Evolutionary conservation across 2,113 vertebrate genomes (phyloP).

Genomic region (Hystrix brachyura): DNA sequence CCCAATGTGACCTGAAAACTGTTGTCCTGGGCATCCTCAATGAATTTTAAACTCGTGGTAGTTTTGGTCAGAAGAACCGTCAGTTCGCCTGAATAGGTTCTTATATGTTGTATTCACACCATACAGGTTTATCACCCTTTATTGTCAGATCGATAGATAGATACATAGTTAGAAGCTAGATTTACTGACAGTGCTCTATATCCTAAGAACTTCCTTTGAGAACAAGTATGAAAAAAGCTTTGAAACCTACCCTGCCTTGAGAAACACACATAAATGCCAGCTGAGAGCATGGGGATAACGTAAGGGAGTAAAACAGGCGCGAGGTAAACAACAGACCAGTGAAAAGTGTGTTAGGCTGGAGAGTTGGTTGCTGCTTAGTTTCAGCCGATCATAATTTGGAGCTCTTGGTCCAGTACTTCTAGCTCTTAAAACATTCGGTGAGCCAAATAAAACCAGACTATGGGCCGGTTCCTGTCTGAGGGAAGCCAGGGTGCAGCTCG

Average conservation of each 20-base stretch:
- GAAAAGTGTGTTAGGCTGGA: neutral
- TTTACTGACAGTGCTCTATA: neutral
- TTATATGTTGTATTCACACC: neutral
- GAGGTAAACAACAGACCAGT: neutral
- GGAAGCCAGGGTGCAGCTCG: neutral
- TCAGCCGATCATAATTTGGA: neutral
- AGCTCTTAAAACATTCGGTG: neutral
- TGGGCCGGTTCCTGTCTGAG: neutral
- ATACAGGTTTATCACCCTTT: neutral
- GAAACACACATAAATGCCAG: neutral
- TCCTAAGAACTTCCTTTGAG: neutral
- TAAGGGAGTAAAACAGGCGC: neutral
- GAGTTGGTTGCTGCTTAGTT: neutral
- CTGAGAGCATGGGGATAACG: neutral
- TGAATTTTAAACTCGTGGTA: neutral
- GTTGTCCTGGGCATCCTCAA: neutral
- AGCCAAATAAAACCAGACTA: neutral
- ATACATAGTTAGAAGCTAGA: neutral
- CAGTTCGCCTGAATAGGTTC: neutral
- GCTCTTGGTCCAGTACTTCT: neutral
- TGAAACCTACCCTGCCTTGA: neutral
- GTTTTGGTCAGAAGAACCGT: neutral
- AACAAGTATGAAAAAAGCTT: neutral
- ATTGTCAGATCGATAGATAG: neutral
- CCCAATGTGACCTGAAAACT: neutral